Evolutionary conservation across 2,797 vertebrate genomes (phyloP).

Genomic region (Premnoplex brunnescens): DNA sequence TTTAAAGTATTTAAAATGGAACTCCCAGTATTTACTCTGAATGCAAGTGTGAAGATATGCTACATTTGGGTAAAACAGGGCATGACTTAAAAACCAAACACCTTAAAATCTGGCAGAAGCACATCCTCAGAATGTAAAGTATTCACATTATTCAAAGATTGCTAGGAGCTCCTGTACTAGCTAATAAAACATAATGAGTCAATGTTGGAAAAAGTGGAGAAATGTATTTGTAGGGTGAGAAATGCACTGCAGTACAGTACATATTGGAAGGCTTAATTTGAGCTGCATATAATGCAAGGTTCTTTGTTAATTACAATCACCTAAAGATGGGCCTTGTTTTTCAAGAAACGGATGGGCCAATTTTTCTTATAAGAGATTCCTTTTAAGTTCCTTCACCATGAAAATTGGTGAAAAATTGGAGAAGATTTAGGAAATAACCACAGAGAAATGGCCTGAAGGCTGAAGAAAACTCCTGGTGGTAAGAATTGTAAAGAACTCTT

Average conservation of each 20-base stretch:
- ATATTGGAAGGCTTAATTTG: not conserved
- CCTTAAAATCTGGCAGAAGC: not conserved
- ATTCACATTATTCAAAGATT: not conserved
- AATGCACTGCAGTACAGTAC: not conserved
- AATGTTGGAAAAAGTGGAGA: not conserved
- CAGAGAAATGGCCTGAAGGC: fast-evolving
- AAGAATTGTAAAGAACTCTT: not conserved
- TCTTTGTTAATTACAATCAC: not conserved
- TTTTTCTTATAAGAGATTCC: not conserved
- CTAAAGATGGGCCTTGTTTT: not conserved
- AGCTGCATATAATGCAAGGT: fast-evolving
- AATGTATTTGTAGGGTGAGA: not conserved
- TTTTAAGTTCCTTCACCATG: not conserved
- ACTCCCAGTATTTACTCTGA: not conserved
- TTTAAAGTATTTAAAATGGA: not conserved
- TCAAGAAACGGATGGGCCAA: no score
- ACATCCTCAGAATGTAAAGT: not conserved
- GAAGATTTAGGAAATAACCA: not conserved
- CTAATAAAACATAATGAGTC: not conserved
- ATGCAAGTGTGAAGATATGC: not conserved
- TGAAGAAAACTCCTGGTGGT: not conserved
- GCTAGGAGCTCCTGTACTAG: not conserved
- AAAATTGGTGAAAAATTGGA: not conserved
- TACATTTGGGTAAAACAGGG: not conserved
- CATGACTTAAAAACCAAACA: not conserved